Evolutionary conservation across 1,140 invertebrate species (phyloP), one percentile per base, ranked within the genome.

Genomic region (Drusus annulatus): DNA sequence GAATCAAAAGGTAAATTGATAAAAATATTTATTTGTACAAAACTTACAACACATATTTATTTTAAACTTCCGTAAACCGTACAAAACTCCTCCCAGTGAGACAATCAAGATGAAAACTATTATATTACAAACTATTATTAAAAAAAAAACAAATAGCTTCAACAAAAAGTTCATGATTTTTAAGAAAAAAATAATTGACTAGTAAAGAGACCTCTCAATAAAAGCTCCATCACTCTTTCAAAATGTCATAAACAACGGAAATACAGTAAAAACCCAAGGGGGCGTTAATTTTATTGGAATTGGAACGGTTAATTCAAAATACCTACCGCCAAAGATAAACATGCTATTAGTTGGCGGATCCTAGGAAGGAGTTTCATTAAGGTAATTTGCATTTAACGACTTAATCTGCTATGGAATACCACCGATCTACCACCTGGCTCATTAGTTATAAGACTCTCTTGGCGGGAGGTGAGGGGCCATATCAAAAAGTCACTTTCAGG

Each of bases 351-450:
- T 56, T 73, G 16, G 28, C 7, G 36, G 19, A 51, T 19, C 13
- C 68, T 15, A 45, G 16, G 71, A 75, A 69, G 77, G 71, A 75
- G 68, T 82, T 78, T 83, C 82, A 83, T 83, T 83, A 79, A 50
- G 50, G 56, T 78, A 77, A 83, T 83, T 83, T 83, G 82, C 82
- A 83, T 83, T 83, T 83, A 83, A 83, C 74, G 79, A 81, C 82
- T 65, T 83, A 83, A 83, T 83, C 82, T 79, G 52, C 69, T 79
- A 71, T 74, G 76, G 82, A 79, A 80, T 54, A 62, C 76, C 76
- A 56, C 60, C 60, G 62, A 78, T 63, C 76, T 68, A 68, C 62
- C 76, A 75, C 25, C 71, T 36, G 52, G 3, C 71, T 75, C 71
- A 75, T 75, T 75, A 75, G 58, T 75, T 75, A 58, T 60, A 58